Evolutionary conservation across 2,888 invertebrate species (phyloP), one percentile per base, ranked within the genome.

Genomic region (Amblyjoppa fuscipennis): DNA sequence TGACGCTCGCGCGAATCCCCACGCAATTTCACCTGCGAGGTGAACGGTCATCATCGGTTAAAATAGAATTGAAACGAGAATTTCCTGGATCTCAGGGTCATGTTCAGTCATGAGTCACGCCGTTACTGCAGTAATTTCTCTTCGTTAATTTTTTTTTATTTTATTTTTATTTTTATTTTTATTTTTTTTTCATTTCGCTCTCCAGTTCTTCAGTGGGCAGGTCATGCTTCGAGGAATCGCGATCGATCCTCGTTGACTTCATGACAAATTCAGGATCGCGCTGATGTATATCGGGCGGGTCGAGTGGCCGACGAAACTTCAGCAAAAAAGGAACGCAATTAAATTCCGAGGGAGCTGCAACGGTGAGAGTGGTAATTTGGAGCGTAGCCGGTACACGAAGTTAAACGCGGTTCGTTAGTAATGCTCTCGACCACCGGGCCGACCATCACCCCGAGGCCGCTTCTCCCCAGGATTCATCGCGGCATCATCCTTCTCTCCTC

Each of bases 391-490:
- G 5, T 31, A 20, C 28, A 66, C 28, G 25, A 68, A 74, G 28
- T 53, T 49, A 66, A 25, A 66, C 34, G 56, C 31, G 61, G 56
- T 64, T 84, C 69, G 75, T 84, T 74, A 75, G 73, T 64, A 59
- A 16, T 4, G 59, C 16, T 28, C 38, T 77, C 68, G 66, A 69
- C 59, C 28, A 45, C 51, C 51, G 73, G 61, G 61, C 68, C 66
- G 38, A 28, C 4, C 25, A 28, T 25, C 59, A 41, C 68, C 70
- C 31, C 56, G 13, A 38, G 68, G 31, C 25, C 41, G 5, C 13
- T 20, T 56, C 38, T 53, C 25, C 77, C 61, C 51, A 7, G 6
- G 64, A 20, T 45, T 34, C 66, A 31, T 61, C 78, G n/a, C 66
- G 6, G 34, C n/a, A 28, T 25, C 34, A 38, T 20, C 66, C 64